Conservation (phyloP, 2,113 vertebrate genomes). For the Pelmatolapia mariae region DNA sequence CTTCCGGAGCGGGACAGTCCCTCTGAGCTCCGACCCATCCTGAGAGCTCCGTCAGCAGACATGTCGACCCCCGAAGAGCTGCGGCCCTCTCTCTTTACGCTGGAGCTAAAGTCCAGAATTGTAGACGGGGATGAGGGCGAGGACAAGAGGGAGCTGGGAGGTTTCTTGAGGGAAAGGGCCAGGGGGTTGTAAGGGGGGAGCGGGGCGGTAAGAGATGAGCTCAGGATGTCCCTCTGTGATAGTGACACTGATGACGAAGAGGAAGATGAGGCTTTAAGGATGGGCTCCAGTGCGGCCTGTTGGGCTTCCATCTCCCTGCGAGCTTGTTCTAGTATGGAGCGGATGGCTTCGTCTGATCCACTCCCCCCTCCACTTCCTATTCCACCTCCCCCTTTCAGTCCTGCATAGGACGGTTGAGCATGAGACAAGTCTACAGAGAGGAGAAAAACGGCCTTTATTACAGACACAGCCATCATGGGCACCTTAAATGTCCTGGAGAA, state of each 20-base stretch:
- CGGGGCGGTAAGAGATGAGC: slow-evolving; percentile 81
- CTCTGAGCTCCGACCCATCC: slow-evolving; percentile 78
- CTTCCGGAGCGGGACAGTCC: slow-evolving; percentile 64
- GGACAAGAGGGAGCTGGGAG: slow-evolving; percentile 73
- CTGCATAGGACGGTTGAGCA: slow-evolving; percentile 47
- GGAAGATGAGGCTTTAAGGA: slow-evolving; percentile 82
- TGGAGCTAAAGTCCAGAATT: slow-evolving; percentile 76
- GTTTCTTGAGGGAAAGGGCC: slow-evolving; percentile 87
- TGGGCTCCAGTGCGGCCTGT: slow-evolving; percentile 87
- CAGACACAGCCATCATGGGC: neutral
- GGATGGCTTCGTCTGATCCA: slow-evolving; percentile 89
- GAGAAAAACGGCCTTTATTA: neutral
- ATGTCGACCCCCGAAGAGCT: slow-evolving; percentile 73
- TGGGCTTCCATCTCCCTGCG: slow-evolving; percentile 94
- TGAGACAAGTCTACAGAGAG: slow-evolving; percentile 81
- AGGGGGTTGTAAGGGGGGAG: slow-evolving; percentile 84
- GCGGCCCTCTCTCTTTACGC: slow-evolving; percentile 81
- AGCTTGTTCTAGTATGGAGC: slow-evolving; percentile 93
- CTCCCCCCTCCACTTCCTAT: slow-evolving; percentile 32
- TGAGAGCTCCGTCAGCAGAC: slow-evolving; percentile 67
- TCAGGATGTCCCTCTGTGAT: slow-evolving; percentile 83
- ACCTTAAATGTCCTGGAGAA: neutral
- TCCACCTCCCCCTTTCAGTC: slow-evolving; percentile 67
- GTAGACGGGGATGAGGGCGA: slow-evolving; percentile 71
- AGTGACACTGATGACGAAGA: slow-evolving; percentile 71